Evolutionary conservation across 37 sponge, comb jelly and placozoan genomes (phyloP).

Genomic region (Theonella swinhoei): DNA sequence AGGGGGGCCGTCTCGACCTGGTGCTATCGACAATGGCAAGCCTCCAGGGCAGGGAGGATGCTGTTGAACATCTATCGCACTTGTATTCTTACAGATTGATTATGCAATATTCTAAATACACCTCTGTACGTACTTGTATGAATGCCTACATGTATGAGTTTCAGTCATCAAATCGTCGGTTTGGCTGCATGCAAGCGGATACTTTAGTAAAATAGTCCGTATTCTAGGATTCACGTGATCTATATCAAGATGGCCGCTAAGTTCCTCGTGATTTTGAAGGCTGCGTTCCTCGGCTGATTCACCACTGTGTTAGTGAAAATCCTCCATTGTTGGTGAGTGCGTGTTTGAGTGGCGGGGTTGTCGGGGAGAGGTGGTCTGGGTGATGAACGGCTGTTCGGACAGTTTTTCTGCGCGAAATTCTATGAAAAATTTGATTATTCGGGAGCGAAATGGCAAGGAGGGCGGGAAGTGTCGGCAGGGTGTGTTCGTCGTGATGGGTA

Average conservation of each 20-base stretch:
- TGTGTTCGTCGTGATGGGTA: background rate
- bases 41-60: conserved; percentile 58
- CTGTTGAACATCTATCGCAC: conserved; percentile 55
- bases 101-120: conserved; percentile 2
- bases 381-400: background rate
- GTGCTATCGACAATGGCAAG: conserved; percentile 20
- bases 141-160: background rate
- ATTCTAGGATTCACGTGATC: conserved; percentile 41
- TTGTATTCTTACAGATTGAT: too few species aligned
- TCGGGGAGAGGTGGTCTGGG: background rate
- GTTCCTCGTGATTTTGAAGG: conserved; percentile 59
- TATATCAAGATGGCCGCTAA: conserved; percentile 40
- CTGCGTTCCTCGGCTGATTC: conserved; percentile 32
- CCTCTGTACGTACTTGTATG: background rate
- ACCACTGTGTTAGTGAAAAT: conserved; percentile 38
- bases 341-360: conserved; percentile 11
- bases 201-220: background rate
- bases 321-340: conserved; percentile 80
- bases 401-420: conserved; percentile 22
- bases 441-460: background rate
- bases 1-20: conserved; percentile 50
- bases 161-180: background rate
- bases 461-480: background rate
- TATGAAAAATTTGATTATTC: background rate
- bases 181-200: background rate